Evolutionary conservation across 1,140 invertebrate genomes (phyloP).

Genomic region (Paramacrobiotus metropolitanus): DNA sequence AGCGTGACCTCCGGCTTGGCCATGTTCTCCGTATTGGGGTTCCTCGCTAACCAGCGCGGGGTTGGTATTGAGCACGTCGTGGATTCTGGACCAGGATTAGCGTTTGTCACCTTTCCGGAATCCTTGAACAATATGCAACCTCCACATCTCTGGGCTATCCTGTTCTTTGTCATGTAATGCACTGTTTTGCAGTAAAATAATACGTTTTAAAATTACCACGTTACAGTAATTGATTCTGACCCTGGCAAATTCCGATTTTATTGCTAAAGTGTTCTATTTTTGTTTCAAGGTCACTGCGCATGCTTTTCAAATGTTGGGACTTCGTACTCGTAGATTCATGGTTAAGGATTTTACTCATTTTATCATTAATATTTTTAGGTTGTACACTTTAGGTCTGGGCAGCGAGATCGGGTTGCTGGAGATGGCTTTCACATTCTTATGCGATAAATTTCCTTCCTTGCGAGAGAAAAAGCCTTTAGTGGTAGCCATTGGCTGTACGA

Average conservation of each 20-base stretch:
- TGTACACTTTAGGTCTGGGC: not conserved
- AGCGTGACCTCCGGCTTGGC: constrained; percentile 24
- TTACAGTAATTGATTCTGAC: too few species aligned
- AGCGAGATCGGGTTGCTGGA: not conserved
- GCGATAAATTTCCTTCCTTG: not conserved
- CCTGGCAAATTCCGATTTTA: too few species aligned
- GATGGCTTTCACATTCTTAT: not conserved
- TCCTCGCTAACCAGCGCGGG: constrained; percentile 18
- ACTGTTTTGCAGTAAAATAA: not conserved
- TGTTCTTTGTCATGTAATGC: constrained; percentile 25
- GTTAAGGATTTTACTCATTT: too few species aligned
- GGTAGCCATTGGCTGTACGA: not conserved
- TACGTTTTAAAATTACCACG: too few species aligned
- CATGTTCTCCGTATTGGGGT: constrained; percentile 25
- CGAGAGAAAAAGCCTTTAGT: not conserved
- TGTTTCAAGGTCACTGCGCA: not conserved
- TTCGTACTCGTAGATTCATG: not conserved
- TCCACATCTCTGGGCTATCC: constrained; percentile 22
- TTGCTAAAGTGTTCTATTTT: too few species aligned
- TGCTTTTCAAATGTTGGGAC: not conserved
- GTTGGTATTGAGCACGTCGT: not conserved
- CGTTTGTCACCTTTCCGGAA: constrained; percentile 17
- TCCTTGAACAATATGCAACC: constrained; percentile 11
- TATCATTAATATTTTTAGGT: not conserved
- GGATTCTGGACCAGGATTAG: constrained; percentile 12